A percentile compares a stretch with the other conserved stretches of the same genome.
phyloP scores from a whole-genome alignment of 2,113 vertebrate species.

The Choloepus hoffmanni region DNA sequence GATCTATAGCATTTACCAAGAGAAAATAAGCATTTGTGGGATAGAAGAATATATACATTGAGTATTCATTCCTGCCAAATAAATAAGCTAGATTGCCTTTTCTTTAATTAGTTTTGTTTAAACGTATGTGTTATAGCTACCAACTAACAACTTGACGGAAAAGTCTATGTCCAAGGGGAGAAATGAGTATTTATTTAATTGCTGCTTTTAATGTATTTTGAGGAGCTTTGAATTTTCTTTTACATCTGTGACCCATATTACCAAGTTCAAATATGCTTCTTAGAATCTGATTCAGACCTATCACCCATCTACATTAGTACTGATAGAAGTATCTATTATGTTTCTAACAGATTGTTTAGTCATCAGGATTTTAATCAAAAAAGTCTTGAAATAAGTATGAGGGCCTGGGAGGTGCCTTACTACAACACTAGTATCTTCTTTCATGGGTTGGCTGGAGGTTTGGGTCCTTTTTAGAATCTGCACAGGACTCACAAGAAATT shows the following conservation, averaged over 20 bases:
- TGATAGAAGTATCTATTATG: neutral
- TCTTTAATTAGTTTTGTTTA: constrained; percentile 69
- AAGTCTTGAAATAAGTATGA: neutral
- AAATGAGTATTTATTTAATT: constrained; percentile 54
- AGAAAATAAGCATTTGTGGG: constrained; percentile 45
- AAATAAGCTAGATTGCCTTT: constrained; percentile 76
- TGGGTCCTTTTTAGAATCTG: neutral
- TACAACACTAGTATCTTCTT: neutral
- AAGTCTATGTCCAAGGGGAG: constrained; percentile 40
- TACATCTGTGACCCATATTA: neutral
- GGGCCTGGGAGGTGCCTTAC: neutral
- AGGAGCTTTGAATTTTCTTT: constrained; percentile 30
- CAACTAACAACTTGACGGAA: constrained; percentile 47
- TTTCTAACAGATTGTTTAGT: constrained; percentile 13
- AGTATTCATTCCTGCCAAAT: constrained; percentile 64
- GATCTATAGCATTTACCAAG: constrained; percentile 34
- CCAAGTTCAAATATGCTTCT: constrained; percentile 52
- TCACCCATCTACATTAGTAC: neutral
- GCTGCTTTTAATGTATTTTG: constrained; percentile 49
- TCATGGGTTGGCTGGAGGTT: neutral
- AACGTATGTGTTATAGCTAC: constrained; percentile 71
- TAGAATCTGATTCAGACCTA: constrained; percentile 15
- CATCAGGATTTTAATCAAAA: constrained; percentile 7
- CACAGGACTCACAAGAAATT: neutral
- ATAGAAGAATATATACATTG: constrained; percentile 30